A percentile compares a stretch with the other conserved stretches of the same genome.
These are phyloP conservation scores for Protobothrops mucrosquamatus DNA, from an alignment of 2,113 vertebrate genomes.

Conservation along the genomic window DNA sequence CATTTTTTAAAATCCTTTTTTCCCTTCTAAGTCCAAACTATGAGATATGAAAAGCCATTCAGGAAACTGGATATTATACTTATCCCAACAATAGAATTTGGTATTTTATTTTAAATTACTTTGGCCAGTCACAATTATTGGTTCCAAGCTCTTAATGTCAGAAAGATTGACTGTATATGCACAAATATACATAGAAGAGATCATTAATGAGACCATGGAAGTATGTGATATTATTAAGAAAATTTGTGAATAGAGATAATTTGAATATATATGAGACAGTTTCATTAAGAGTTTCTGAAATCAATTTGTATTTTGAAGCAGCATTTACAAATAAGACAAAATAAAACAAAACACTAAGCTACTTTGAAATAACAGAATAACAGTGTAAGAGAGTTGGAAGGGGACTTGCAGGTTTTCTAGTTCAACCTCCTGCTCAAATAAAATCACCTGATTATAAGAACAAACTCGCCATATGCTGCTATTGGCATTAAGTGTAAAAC, in stretches of 20 bases:
- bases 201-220: not conserved
- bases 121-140: conserved; percentile 6
- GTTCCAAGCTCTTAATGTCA: not conserved
- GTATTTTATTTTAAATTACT: conserved; percentile 30
- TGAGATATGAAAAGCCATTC: not conserved
- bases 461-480: not conserved
- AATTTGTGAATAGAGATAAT: not conserved
- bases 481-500: fast-evolving
- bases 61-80: not conserved
- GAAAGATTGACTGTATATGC: not conserved
- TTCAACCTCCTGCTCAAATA: not conserved
- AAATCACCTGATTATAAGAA: not conserved
- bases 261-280: not conserved
- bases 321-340: not conserved
- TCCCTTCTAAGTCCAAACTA: not conserved
- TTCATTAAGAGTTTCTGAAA: not conserved
- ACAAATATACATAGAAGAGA: not conserved
- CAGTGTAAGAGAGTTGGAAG: not conserved
- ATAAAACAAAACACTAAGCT: not conserved
- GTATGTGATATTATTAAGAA: not conserved
- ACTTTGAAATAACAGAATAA: not conserved
- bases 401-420: not conserved
- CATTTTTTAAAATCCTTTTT: not conserved
- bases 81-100: not conserved
- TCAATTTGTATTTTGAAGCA: not conserved